Conservation (phyloP, 1,140 invertebrate genomes). For the Leucophenga varia region DNA sequence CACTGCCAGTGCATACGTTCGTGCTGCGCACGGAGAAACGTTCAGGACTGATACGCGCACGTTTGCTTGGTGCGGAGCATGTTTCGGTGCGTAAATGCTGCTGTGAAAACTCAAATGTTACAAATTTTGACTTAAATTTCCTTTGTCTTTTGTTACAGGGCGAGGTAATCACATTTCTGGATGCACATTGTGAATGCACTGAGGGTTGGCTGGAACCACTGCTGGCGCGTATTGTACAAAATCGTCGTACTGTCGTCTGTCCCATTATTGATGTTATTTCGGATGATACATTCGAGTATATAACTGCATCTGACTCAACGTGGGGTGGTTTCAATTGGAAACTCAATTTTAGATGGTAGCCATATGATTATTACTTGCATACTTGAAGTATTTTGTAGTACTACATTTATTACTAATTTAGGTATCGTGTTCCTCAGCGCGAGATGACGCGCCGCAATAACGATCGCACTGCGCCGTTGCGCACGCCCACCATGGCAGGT, state of each 20-base stretch:
- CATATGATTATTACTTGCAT: background rate
- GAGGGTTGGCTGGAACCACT: constrained; percentile 95
- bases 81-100: constrained; percentile 62
- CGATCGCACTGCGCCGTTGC: constrained; percentile 85
- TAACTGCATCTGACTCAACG: constrained; percentile 90
- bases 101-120: background rate
- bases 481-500: constrained; percentile 98
- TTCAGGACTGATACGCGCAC: constrained; percentile 90
- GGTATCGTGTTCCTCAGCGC: constrained; percentile 94
- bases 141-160: constrained; percentile 58
- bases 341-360: constrained; percentile 92
- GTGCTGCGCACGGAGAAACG: constrained; percentile 84
- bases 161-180: constrained; percentile 93
- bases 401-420: constrained; percentile 38
- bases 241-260: constrained; percentile 92
- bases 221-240: constrained; percentile 82
- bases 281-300: constrained; percentile 96
- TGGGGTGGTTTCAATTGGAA: constrained; percentile 99
- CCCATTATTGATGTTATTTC: constrained; percentile 99
- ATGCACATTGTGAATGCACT: constrained; percentile 93
- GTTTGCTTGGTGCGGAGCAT: constrained; percentile 87
- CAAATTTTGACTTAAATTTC: background rate
- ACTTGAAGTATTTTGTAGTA: background rate
- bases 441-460: constrained; percentile 88
- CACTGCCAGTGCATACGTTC: constrained; percentile 77